Evolutionary conservation across 2,888 invertebrate species (phyloP).

Genomic region (Xestobium rufovillosum): DNA sequence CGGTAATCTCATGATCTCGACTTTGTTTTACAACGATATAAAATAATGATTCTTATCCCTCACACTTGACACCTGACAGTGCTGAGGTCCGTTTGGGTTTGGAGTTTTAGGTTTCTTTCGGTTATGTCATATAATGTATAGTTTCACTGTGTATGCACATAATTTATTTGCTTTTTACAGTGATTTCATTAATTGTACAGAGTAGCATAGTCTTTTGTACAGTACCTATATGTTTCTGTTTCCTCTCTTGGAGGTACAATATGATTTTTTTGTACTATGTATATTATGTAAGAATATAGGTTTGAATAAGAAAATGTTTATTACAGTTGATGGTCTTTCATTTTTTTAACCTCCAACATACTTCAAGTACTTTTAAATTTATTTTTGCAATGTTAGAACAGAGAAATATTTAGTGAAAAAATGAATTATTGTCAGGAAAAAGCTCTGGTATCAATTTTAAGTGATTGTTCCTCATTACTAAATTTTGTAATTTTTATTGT

Average conservation of each 20-base stretch:
- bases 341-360: neutral
- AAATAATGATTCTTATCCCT: slow-evolving; percentile 10
- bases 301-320: slow-evolving; percentile 56
- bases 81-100: slow-evolving; percentile 21
- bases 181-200: slow-evolving; percentile 44
- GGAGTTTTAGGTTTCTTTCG: slow-evolving; percentile 30
- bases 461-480: no score
- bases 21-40: slow-evolving; percentile 38
- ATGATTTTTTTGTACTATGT: slow-evolving; percentile 75
- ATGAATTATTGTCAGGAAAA: no score
- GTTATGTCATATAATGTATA: slow-evolving; percentile 41
- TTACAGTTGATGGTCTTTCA: slow-evolving; percentile 26
- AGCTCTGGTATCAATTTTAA: no score
- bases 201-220: slow-evolving; percentile 44
- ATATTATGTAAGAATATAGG: slow-evolving; percentile 77
- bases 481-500: no score
- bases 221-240: slow-evolving; percentile 39
- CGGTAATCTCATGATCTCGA: slow-evolving; percentile 39
- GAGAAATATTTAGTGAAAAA: no score
- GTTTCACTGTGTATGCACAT: slow-evolving; percentile 39
- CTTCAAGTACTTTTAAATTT: no score
- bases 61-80: slow-evolving; percentile 15
- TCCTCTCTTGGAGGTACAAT: slow-evolving; percentile 34
- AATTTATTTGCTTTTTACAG: slow-evolving; percentile 44
- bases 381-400: no score